Base-by-base conservation (phyloP, 2,888 invertebrate genomes). In the Thymelicus acteon region DNA sequence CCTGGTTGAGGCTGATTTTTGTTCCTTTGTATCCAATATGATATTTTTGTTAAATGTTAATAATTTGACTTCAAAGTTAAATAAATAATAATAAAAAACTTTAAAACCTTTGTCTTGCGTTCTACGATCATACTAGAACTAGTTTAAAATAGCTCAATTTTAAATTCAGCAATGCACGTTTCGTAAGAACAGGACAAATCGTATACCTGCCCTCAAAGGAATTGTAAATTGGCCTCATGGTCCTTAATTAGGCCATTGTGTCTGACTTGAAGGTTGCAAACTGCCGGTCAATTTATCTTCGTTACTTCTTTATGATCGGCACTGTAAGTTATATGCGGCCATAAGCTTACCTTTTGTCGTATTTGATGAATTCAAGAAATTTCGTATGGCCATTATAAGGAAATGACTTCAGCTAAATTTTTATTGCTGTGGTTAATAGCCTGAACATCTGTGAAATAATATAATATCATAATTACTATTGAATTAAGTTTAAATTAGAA, bases 191-290 rank as follows among this genome's bases (percentile, higher is more conserved):
- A 19, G 19, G 19, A 40, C 54, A 47, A 54, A 44, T 37, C 44
- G 63, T 54, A 7, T 47, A 62, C 7, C 57, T 6, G 37, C 52
- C 61, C 31, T 58, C 57, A 58, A 63, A 39, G 47, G 57, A 58
- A 69, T 63, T 24, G 57, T 69, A 63, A 63, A 62, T 57, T 54
- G 64, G 69, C 58, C 61, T 49, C 37, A 19, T n/a, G 39, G 62
- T 39, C 58, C 62, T 63, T 69, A 69, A 69, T 69, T 58, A 69
- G 69, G 61, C 47, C 69, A 69, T 69, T 69, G 69, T 68, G 47
- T 31, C 3, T n/a, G 48, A 24, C 31, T 39, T 37, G 69, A 39
- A 69, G 58, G 58, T 63, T 58, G 69, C 63, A 47, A 62, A 57
- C 57, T 15, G 48, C 40, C 47, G 39, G 24, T 37, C 68, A 69